Base-by-base conservation (phyloP, 2,888 invertebrate species). In the Andrena hattorfiana region DNA sequence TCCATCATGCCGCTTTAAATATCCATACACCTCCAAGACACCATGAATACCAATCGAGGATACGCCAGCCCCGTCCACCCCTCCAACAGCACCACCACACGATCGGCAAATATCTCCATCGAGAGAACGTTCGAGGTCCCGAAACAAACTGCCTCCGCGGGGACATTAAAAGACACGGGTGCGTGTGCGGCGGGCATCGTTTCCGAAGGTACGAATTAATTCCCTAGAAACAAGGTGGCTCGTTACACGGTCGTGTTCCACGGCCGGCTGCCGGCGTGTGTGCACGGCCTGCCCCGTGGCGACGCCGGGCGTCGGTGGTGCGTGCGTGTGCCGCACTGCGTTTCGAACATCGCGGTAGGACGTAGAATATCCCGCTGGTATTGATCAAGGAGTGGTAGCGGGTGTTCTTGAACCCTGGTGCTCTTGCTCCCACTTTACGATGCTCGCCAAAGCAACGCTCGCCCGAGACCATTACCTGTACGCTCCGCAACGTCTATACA, bases 381-480 rank as follows among this genome's bases (percentile, higher is more conserved):
- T 91, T 92, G 92, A 92, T 92, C 92, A 92, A 91, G 92, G 91
- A 91, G 91, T 91, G 91, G 91, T 90, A 90, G 91, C 89, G 92
- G 91, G 91, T 92, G 91, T 91, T 91, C 92, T 92, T 92, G 91
- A 92, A 92, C 91, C 77, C 90, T 90, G 87, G 83, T 90, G 91
- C 90, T 91, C 90, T 92, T 89, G 89, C 91, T 90, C 88, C 88
- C 89, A 89, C 89, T 91, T 92, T 91, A 91, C 89, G 89, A 89
- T 89, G 84, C 85, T 88, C 89, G 81, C 54, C 86, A 82, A 86
- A 89, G 87, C 84, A 84, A 77, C 72, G 63, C 56, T 42, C 75
- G 48, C 72, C 63, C 83, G 79, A 26, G 23, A 60, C 79, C 83
- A 73, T 76, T 83, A 73, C 75, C 76, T 74, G 67, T 68, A 49